A percentile compares a stretch with the other conserved stretches of the same genome.
Evolutionary conservation across 35 echinoderm and acorn worm species (phyloP).

Genomic region (Heliocidaris tuberculata): DNA sequence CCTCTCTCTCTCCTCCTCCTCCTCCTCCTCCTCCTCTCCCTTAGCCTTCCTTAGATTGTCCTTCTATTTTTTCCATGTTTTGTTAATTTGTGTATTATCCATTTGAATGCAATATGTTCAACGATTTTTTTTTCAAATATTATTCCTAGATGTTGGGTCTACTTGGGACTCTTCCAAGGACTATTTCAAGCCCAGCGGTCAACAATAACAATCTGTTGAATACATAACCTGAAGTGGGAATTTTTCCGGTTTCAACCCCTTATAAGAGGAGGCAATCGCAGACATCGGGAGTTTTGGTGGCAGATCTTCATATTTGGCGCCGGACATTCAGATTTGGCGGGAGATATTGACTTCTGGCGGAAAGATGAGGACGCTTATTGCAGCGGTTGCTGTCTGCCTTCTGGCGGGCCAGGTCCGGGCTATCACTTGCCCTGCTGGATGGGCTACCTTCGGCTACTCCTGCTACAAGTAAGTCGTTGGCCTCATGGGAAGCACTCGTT

Average conservation of each 20-base stretch:
- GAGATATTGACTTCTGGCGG: neutral
- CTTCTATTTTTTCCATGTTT: too few relatives aligned
- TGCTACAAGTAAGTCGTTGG: constrained; percentile 15
- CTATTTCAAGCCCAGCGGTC: too few relatives aligned
- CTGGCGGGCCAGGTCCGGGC: neutral
- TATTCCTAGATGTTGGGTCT: too few relatives aligned
- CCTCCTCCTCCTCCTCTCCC: too few relatives aligned
- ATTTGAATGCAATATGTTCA: too few relatives aligned
- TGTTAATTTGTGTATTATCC: too few relatives aligned
- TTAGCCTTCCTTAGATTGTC: too few relatives aligned
- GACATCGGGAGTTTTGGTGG: neutral
- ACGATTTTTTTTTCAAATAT: too few relatives aligned
- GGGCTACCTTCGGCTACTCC: neutral
- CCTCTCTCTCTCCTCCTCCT: too few relatives aligned
- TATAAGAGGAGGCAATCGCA: neutral
- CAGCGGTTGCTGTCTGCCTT: neutral
- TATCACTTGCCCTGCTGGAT: neutral
- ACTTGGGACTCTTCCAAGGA: too few relatives aligned
- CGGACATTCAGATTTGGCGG: neutral
- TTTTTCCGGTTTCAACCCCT: neutral
- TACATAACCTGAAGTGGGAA: neutral
- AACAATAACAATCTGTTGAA: too few relatives aligned
- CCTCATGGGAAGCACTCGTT: too few relatives aligned
- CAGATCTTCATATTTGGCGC: neutral
- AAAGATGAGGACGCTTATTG: neutral